These are phyloP conservation scores for Microchirus variegatus DNA, from an alignment of 2,797 vertebrate species.

Conservation along the genomic window DNA sequence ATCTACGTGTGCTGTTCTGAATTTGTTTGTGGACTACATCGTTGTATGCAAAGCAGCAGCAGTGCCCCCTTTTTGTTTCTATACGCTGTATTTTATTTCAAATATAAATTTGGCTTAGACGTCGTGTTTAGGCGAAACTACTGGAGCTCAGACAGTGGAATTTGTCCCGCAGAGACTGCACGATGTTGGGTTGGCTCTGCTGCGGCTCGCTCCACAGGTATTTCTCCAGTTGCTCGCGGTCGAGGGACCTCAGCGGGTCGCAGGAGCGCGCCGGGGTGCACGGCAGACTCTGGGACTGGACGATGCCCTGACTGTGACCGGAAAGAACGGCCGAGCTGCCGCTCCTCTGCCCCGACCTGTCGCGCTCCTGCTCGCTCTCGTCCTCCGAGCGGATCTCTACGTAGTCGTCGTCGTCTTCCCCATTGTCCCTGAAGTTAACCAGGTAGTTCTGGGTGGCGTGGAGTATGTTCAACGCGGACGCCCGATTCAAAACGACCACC, in stretches of 20 bases:
- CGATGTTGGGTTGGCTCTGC: conserved; percentile 91
- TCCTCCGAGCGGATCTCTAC: conserved; percentile 98
- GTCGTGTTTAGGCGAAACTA: conserved; percentile 87
- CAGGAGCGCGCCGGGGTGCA: conserved; percentile 76
- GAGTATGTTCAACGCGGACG: conserved; percentile 84
- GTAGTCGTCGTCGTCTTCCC: conserved; percentile 93
- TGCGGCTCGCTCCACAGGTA: conserved; percentile 92
- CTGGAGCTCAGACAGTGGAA: conserved; percentile 98
- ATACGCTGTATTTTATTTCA: conserved; percentile 28
- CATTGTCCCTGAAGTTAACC: conserved; percentile 94
- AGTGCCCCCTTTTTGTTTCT: conserved; percentile 44
- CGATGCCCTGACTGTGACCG: conserved; percentile 40
- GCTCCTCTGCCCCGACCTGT: conserved; percentile 22
- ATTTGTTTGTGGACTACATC: conserved; percentile 26
- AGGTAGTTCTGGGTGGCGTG: conserved; percentile 93
- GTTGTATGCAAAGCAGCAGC: conserved; percentile 42
- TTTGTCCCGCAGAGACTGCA: conserved; percentile 95
- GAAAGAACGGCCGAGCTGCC: conserved; percentile 10
- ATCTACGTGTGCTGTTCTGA: conserved; percentile 12
- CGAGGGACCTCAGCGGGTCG: conserved; percentile 72
- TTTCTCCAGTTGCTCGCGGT: conserved; percentile 87
- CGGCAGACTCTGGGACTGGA: conserved; percentile 74
- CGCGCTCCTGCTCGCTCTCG: conserved; percentile 78
- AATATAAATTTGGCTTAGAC: conserved; percentile 52
- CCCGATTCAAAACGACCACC: conserved; percentile 88